Percentiles rank a stretch among this genome's conserved stretches.
Evolutionary conservation across 2,113 vertebrate genomes (phyloP).

Genomic region (Dascyllus trimaculatus): DNA sequence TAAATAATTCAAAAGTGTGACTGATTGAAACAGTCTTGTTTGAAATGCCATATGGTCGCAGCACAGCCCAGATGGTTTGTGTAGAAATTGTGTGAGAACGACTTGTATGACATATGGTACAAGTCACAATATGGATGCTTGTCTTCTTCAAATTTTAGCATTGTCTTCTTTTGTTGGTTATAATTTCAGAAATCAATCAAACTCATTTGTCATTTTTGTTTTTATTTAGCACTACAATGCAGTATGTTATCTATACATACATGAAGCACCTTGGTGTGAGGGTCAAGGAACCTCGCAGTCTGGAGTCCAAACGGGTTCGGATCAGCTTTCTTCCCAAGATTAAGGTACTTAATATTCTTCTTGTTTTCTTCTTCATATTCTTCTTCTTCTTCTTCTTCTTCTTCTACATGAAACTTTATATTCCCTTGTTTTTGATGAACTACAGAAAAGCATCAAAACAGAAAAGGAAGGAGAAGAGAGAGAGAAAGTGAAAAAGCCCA

Average conservation of each 20-base stretch:
- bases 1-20: constrained; percentile 71
- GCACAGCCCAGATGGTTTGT: constrained; percentile 72
- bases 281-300: constrained; percentile 92
- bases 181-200: constrained; percentile 10
- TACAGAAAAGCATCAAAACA: constrained; percentile 93
- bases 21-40: constrained; percentile 65
- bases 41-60: constrained; percentile 78
- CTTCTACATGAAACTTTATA: neutral
- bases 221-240: constrained; percentile 88
- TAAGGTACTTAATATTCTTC: constrained; percentile 83
- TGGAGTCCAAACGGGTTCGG: constrained; percentile 92
- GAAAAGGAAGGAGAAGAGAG: constrained; percentile 97
- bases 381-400: neutral
- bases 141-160: constrained; percentile 26
- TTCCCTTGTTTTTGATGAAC: neutral
- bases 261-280: constrained; percentile 97
- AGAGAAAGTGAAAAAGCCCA: constrained; percentile 93
- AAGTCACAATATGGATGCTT: constrained; percentile 59
- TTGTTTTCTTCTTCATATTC: neutral
- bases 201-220: constrained; percentile 1
- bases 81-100: constrained; percentile 48
- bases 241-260: constrained; percentile 93
- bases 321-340: constrained; percentile 95
- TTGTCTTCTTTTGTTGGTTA: constrained; percentile 28
- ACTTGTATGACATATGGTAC: constrained; percentile 75